phyloP scores from a whole-genome alignment of 2,888 invertebrate genomes.

The Aphodius sticticus region DNA sequence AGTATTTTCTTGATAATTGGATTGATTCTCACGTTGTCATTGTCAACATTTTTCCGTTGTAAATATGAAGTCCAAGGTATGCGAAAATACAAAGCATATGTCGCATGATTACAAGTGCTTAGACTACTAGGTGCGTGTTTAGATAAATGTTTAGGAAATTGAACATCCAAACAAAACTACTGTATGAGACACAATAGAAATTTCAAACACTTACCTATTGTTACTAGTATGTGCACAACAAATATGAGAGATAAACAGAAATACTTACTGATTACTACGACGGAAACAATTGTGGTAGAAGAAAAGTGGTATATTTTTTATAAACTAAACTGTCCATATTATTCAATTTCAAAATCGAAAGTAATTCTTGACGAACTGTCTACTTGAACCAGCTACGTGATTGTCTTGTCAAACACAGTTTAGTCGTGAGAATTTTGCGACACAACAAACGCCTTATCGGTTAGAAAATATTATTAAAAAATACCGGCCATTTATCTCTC shows the following conservation, averaged over 20 bases:
- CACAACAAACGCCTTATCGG: neutral
- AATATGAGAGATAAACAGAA: neutral
- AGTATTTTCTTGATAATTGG: too few relatives aligned
- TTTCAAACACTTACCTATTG: neutral
- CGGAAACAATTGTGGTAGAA: neutral
- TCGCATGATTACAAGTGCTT: too few relatives aligned
- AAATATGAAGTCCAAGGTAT: too few relatives aligned
- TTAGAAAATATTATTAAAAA: conserved; percentile 4
- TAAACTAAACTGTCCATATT: too few relatives aligned
- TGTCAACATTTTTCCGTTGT: too few relatives aligned
- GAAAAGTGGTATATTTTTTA: neutral
- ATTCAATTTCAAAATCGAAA: neutral
- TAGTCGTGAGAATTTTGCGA: neutral
- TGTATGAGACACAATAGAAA: neutral
- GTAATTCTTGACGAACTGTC: neutral
- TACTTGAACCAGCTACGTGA: neutral
- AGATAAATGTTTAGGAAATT: too few relatives aligned
- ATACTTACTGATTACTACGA: neutral
- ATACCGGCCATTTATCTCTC: neutral
- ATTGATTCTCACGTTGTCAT: too few relatives aligned
- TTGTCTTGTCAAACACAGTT: neutral
- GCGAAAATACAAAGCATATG: too few relatives aligned
- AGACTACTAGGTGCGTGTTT: too few relatives aligned
- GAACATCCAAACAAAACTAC: neutral
- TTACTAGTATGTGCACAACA: neutral